Conservation (phyloP, 2,888 invertebrate genomes). For the Proisotoma minuta region DNA sequence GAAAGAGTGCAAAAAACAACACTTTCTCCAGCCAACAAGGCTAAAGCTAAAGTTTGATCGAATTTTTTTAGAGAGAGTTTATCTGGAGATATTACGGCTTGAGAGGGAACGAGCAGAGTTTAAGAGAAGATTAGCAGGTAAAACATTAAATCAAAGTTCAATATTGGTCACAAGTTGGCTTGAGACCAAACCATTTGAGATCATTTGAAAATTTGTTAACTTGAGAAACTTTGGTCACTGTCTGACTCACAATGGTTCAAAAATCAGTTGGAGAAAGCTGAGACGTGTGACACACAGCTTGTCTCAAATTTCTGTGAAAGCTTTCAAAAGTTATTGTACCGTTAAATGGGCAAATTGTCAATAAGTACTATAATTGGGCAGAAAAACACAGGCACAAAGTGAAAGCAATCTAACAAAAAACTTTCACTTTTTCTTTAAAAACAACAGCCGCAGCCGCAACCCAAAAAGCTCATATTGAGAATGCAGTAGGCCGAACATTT, state of each 20-base stretch:
- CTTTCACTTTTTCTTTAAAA: background rate
- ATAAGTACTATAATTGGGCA: no score
- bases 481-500: conserved; percentile 38
- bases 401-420: no score
- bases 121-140: conserved; percentile 26
- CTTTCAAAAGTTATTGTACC: no score
- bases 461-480: conserved; percentile 27
- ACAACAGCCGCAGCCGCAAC: conserved; percentile 19
- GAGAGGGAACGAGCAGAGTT: conserved; percentile 35
- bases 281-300: no score
- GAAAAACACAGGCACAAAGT: no score
- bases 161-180: background rate
- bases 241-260: no score
- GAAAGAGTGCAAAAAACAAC: background rate
- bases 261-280: no score
- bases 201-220: no score
- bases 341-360: no score
- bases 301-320: no score
- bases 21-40: background rate
- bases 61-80: conserved; percentile 29
- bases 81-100: conserved; percentile 38
- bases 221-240: no score
- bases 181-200: no score
- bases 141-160: background rate
- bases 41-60: conserved; percentile 19